Percentiles rank a stretch among this genome's conserved stretches.
Evolutionary conservation across 2,113 vertebrate species (phyloP).

Genomic region (Misgurnus anguillicaudatus): DNA sequence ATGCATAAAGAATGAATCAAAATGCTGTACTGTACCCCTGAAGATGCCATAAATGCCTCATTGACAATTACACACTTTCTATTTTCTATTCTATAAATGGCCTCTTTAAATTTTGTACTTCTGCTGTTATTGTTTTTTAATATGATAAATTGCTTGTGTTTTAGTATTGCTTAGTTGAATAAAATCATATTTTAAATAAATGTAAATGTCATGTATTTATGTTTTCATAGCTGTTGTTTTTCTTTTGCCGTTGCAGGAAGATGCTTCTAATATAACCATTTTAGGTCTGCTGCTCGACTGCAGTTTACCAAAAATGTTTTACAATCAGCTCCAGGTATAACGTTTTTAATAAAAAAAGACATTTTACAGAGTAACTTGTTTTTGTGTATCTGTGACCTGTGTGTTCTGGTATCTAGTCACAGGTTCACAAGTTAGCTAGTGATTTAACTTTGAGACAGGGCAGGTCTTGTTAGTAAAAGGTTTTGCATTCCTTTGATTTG

Average conservation of each 20-base stretch:
- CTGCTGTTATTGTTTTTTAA: no score
- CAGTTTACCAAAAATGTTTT: constrained; percentile 82
- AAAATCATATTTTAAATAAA: background rate
- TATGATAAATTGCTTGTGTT: background rate
- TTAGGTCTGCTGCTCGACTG: constrained; percentile 88
- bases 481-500: background rate
- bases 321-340: constrained; percentile 82
- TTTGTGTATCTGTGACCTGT: background rate
- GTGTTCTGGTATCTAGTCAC: background rate
- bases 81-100: background rate
- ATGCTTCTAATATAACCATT: constrained; percentile 86
- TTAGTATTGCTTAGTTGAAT: background rate
- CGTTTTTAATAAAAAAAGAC: background rate
- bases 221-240: background rate
- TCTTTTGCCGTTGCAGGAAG: constrained; percentile 74
- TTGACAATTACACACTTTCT: background rate
- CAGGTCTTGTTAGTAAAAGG: background rate
- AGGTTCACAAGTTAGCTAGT: background rate
- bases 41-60: background rate
- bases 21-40: background rate
- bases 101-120: no score
- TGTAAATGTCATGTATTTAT: background rate
- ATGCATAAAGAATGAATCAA: background rate
- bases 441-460: background rate
- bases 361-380: background rate